Base-by-base conservation (phyloP, 2,797 vertebrate species). In the Karalla daura region DNA sequence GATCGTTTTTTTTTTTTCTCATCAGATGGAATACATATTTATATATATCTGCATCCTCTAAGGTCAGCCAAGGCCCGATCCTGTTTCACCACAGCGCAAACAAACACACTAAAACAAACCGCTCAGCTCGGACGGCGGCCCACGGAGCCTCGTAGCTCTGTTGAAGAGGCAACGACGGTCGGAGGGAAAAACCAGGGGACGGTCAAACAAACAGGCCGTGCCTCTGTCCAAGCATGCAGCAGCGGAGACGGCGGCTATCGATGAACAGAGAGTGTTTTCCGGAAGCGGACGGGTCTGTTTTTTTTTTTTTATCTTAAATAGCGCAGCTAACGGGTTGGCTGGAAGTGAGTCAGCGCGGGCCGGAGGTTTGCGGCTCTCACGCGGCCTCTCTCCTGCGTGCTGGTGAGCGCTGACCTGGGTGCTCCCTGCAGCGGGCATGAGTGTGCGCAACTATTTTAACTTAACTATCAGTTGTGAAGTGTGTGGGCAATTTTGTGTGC, bases 401-500 rank as follows among this genome's bases (percentile, higher is more conserved):
- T 83, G 46, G 24, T 80, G 81, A 59, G 76, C 74, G n/a, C 74
- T 80, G 78, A 84, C 83, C 67, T 44, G 79, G 25, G 46, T 15
- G 50, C 74, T 72, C 78, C 77, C 68, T 85, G 80, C 17, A 81
- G 86, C 24, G 8, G 45, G 49, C 70, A 63, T 44, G 67, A 78
- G 73, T 81, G 74, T 74, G 80, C 71, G 78, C 33, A 40, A 86
- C 81, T 85, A 85, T 90, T 90, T 92, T 83, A 75, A 83, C 86
- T 87, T 86, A 90, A 91, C 84, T 74, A 89, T 85, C 81, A 61
- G 76, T 89, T 88, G 17, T 74, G 64, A 73, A 86, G 81, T 78
- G 77, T 85, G 79, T 69, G 78, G 75, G 64, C 60, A 62, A 47
- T 27, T 70, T 47, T 66, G 58, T 50, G 68, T 70, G 58, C 58